Base-by-base conservation (phyloP, 2,888 invertebrate genomes). In the Sycophila texana region DNA sequence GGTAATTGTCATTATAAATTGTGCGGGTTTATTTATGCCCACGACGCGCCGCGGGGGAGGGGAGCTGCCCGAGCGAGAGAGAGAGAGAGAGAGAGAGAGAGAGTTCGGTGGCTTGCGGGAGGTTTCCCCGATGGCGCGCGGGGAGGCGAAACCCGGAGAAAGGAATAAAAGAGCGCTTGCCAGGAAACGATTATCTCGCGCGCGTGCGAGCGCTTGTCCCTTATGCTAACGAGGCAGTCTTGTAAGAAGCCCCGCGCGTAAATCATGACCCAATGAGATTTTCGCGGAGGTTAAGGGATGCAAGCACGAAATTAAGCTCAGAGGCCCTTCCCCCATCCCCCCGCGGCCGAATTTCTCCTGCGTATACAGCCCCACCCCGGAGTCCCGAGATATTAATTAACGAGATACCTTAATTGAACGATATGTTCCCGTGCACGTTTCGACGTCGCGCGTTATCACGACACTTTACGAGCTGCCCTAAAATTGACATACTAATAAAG, bases 1-100 rank as follows among this genome's bases (percentile, higher is more conserved):
- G 88, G 89, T 89, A 88, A 90, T 89, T 87, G 88, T 89, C 89
- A 89, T 89, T 89, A 89, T 90, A 90, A 90, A 89, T 90, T 90
- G 85, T 83, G 82, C 79, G 75, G 83, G 83, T 83, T 87, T 88
- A 89, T 90, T 89, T 89, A 89, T 89, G 87, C 79, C 80, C 77
- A 80, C 75, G 80, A 76, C 82, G 70, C 71, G 77, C 75, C 77
- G 77, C 82, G 78, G 79, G 74, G 70, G 67, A 49, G 77, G 49
- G 49, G 53, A 51, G 72, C n/a, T n/a, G n/a, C n/a, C n/a, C n/a
- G n/a, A n/a, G n/a, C n/a, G n/a, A n/a, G n/a, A n/a, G n/a, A n/a
- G n/a, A n/a, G n/a, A n/a, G n/a, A n/a, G n/a, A n/a, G n/a, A n/a
- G n/a, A n/a, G n/a, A n/a, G n/a, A n/a, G n/a, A n/a, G 55, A 61